Evolutionary conservation across 2,113 vertebrate genomes (phyloP).

Genomic region (Psilopogon haemacephalus): DNA sequence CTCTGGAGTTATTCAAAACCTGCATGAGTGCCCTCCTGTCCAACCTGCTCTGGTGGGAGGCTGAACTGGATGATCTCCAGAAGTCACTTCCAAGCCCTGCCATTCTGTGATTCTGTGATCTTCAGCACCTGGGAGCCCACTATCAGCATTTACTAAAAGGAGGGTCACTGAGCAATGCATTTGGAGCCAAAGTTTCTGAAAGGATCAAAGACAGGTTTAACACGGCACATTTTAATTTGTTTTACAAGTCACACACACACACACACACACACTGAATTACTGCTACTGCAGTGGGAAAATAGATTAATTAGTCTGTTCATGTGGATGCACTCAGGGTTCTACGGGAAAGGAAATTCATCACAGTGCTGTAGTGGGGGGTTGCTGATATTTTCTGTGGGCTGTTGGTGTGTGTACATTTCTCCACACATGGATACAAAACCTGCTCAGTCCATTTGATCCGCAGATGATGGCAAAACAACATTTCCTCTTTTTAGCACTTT

Average conservation of each 20-base stretch:
- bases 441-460: not conserved
- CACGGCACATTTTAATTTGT: not conserved
- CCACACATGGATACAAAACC: not conserved
- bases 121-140: conserved; percentile 3
- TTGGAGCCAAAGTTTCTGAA: not conserved
- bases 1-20: no score
- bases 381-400: not conserved
- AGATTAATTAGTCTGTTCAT: not conserved
- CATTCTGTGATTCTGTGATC: not conserved
- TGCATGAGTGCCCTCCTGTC: no score
- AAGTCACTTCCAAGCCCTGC: no score
- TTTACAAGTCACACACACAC: not conserved
- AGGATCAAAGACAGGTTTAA: conserved; percentile 11
- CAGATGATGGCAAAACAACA: not conserved
- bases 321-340: not conserved
- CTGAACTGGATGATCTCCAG: no score
- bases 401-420: not conserved
- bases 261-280: not conserved
- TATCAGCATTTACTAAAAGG: not conserved
- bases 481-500: not conserved
- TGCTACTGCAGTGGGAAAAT: not conserved
- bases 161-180: not conserved
- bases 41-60: no score
- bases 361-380: not conserved
- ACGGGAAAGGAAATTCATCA: not conserved